A percentile compares a stretch with the other conserved stretches of the same genome.
These are phyloP conservation scores for Poecilia picta DNA, from an alignment of 2,797 vertebrate species.

Conservation along the genomic window DNA sequence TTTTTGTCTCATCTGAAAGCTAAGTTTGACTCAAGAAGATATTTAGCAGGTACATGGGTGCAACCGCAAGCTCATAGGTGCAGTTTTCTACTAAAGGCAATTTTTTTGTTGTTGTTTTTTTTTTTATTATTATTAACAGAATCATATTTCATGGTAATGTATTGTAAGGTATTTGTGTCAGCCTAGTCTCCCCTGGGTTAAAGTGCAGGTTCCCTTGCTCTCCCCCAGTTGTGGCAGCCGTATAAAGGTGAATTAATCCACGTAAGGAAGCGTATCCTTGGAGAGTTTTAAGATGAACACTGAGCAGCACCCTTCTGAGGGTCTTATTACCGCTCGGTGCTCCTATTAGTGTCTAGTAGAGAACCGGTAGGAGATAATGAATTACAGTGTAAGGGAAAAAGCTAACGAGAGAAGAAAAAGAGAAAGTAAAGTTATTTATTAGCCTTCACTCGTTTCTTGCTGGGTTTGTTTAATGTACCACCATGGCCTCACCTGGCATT, in stretches of 20 bases:
- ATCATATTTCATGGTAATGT: neutral
- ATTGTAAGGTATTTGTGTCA: conserved; percentile 5
- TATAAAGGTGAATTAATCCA: conserved; percentile 57
- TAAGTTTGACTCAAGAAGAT: neutral
- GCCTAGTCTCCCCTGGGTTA: conserved; percentile 44
- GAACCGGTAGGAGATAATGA: conserved; percentile 18
- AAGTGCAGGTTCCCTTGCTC: conserved; percentile 41
- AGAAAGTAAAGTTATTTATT: conserved; percentile 20
- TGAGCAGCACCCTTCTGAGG: conserved; percentile 26
- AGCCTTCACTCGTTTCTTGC: conserved; percentile 2
- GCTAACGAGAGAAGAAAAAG: conserved; percentile 2
- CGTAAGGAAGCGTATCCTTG: conserved; percentile 36
- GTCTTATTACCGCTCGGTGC: conserved; percentile 39
- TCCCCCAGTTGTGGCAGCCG: conserved; percentile 53
- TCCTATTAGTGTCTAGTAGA: conserved; percentile 38
- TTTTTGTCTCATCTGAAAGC: neutral
- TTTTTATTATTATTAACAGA: neutral
- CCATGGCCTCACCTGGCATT: neutral
- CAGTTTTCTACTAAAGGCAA: neutral
- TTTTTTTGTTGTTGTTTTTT: neutral
- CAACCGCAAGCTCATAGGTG: neutral
- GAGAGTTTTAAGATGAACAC: conserved; percentile 29
- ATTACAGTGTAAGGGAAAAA: conserved; percentile 11
- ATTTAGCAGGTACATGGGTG: neutral
- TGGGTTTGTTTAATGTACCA: conserved; percentile 29